Percentiles rank a stretch among this genome's conserved stretches.
Evolutionary conservation across 53 echinoderm and acorn worm species (phyloP).

Genomic region (Antedon mediterranea): DNA sequence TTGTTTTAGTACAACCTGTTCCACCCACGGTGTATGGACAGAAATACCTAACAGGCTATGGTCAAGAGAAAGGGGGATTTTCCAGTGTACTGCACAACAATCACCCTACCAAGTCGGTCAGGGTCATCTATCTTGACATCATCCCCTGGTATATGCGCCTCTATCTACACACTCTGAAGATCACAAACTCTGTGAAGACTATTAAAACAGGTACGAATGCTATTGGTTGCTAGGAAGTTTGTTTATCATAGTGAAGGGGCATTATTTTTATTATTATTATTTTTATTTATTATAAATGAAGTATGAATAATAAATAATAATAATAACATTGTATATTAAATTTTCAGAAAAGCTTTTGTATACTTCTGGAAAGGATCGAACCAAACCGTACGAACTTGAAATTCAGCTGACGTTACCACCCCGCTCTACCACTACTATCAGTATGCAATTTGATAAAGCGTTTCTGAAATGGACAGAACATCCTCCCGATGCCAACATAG

Average conservation of each 20-base stretch:
- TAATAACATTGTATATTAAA: not conserved
- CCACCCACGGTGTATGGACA: slow-evolving; percentile 68
- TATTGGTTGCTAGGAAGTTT: too few species aligned
- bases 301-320: not conserved
- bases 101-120: slow-evolving; percentile 28
- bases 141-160: slow-evolving; percentile 80
- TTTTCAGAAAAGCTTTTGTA: slow-evolving; percentile 47
- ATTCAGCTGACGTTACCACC: slow-evolving; percentile 62
- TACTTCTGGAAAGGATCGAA: slow-evolving; percentile 60
- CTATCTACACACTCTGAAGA: slow-evolving; percentile 68
- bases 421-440: slow-evolving; percentile 60
- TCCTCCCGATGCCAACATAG: slow-evolving; percentile 91
- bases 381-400: slow-evolving; percentile 68
- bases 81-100: slow-evolving; percentile 64
- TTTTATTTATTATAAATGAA: too few species aligned
- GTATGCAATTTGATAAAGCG: slow-evolving; percentile 82
- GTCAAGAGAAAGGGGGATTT: slow-evolving; percentile 79
- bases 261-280: too few species aligned
- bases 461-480: slow-evolving; percentile 93
- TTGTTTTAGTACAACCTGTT: slow-evolving; percentile 8
- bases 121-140: slow-evolving; percentile 62
- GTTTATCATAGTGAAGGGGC: too few species aligned
- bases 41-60: slow-evolving; percentile 74
- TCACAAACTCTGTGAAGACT: slow-evolving; percentile 19
- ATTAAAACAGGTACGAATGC: slow-evolving; percentile 82